These are phyloP conservation scores for Halesus radiatus DNA, from an alignment of 1,140 invertebrate species.

Conservation along the genomic window DNA sequence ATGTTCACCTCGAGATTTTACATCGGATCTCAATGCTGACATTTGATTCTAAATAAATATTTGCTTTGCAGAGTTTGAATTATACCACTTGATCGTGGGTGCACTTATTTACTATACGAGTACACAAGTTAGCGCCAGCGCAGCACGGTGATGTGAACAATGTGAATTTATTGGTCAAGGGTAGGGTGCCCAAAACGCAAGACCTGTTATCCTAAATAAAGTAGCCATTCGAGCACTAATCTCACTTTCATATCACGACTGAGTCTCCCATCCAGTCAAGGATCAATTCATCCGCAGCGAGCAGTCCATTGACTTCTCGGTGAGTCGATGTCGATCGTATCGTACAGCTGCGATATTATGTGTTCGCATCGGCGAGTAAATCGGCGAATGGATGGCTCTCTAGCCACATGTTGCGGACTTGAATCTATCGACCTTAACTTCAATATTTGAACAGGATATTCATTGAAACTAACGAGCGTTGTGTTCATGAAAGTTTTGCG, in stretches of 20 bases:
- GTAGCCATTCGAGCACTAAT: not conserved
- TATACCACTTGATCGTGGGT: too few species aligned
- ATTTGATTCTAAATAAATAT: too few species aligned
- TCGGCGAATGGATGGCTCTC: not conserved
- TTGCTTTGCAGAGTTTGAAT: too few species aligned
- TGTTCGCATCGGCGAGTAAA: not conserved
- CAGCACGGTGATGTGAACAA: not conserved
- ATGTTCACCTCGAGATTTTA: too few species aligned
- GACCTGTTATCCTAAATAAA: conserved; percentile 22
- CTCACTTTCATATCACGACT: not conserved
- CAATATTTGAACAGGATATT: not conserved
- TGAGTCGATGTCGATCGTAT: not conserved
- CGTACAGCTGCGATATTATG: not conserved
- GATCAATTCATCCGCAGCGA: not conserved
- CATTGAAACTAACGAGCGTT: conserved; percentile 16
- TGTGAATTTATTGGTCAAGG: conserved; percentile 8
- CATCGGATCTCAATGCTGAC: too few species aligned
- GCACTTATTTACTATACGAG: too few species aligned
- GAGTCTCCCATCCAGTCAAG: not conserved
- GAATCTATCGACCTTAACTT: conserved; percentile 3
- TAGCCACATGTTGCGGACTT: conserved; percentile 1
- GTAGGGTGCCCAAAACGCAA: not conserved
- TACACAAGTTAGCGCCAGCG: not conserved
- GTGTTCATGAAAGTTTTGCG: conserved; percentile 21
- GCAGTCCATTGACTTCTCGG: not conserved